phyloP scores from a whole-genome alignment of 2,797 vertebrate species.

The Poliocrania exsul region DNA sequence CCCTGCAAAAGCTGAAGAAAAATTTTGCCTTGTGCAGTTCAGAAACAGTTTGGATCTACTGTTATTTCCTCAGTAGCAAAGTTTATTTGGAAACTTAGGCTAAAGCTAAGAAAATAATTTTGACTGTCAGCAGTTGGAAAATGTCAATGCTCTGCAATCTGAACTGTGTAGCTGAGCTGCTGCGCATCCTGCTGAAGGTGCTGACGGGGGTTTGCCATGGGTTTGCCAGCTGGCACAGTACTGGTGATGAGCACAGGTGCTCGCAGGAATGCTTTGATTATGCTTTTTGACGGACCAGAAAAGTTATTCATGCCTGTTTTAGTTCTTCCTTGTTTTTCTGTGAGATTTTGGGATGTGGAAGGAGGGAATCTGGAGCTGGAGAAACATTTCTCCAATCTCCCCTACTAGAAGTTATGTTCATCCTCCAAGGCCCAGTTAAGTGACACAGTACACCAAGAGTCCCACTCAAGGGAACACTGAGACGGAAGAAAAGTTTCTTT shows the following conservation, averaged over 20 bases:
- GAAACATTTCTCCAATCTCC: background rate
- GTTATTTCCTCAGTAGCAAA: slow-evolving; percentile 4
- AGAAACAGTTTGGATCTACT: background rate
- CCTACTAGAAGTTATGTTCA: background rate
- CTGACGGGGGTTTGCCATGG: background rate
- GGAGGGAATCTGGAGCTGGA: background rate
- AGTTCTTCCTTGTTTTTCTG: background rate
- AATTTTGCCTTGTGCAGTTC: background rate
- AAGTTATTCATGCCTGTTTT: background rate
- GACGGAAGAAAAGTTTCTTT: background rate
- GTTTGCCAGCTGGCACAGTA: background rate
- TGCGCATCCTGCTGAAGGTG: background rate
- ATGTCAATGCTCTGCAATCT: background rate
- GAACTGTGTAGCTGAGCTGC: background rate
- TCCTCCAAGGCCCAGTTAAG: background rate
- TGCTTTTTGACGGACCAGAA: background rate
- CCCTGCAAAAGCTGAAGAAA: background rate
- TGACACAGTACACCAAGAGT: background rate
- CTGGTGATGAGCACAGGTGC: background rate
- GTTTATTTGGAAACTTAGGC: background rate
- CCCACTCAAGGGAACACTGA: background rate
- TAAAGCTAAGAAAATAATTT: background rate
- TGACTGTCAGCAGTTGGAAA: background rate
- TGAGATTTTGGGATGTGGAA: background rate
- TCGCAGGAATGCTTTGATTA: background rate